A percentile compares a stretch with the other conserved stretches of the same genome.
Conservation (phyloP, 2,113 vertebrate genomes). For the Chitala chitala region DNA sequence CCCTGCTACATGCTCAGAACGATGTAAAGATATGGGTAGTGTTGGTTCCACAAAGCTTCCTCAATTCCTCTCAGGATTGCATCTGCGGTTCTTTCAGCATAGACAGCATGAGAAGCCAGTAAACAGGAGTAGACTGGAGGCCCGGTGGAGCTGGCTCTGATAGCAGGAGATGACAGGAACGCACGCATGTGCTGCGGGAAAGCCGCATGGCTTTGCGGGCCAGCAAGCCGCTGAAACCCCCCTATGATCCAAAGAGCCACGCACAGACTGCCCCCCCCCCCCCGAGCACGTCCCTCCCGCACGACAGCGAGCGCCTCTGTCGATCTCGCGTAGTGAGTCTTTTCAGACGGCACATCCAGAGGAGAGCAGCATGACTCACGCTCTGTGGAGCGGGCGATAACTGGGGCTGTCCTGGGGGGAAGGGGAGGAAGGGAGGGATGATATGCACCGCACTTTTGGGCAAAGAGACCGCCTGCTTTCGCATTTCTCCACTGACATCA, state of each 20-base stretch:
- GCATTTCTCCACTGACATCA: not conserved
- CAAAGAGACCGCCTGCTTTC: too few relatives aligned
- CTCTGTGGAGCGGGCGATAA: not conserved
- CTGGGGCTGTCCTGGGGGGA: not conserved
- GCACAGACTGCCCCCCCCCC: conserved; percentile 21
- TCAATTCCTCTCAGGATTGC: too few relatives aligned
- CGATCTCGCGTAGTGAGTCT: conserved; percentile 17
- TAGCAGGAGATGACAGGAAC: conserved; percentile 43
- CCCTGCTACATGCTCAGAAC: too few relatives aligned
- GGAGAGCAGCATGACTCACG: conserved; percentile 1
- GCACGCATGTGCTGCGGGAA: conserved; percentile 45
- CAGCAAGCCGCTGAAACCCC: conserved; percentile 49
- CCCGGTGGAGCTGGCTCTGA: conserved; percentile 41
- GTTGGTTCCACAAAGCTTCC: too few relatives aligned
- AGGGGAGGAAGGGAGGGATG: not conserved
- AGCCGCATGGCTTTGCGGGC: conserved; percentile 45
- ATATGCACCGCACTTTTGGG: too few relatives aligned
- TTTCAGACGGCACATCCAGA: conserved; percentile 15
- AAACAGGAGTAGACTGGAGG: not conserved
- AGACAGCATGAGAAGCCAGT: too few relatives aligned
- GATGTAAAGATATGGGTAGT: too few relatives aligned
- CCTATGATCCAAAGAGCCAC: conserved; percentile 29
- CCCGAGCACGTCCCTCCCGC: not conserved
- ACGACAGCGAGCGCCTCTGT: not conserved
- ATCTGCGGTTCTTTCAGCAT: not conserved